Evolutionary conservation across 2,113 vertebrate species (phyloP).

Genomic region (Pangasianodon hypophthalmus): DNA sequence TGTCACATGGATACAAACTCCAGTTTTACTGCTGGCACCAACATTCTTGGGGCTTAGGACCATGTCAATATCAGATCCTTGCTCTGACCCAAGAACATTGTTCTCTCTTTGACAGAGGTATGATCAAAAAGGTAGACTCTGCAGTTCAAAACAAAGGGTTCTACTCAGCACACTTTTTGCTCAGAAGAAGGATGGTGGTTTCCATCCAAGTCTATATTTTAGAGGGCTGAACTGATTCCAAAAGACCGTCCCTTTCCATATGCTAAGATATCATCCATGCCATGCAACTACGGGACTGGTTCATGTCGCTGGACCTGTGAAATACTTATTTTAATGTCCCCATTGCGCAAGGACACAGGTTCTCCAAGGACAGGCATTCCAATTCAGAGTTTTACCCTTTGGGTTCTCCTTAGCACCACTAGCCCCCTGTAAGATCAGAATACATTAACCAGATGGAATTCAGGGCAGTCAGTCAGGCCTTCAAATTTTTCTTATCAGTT

Average conservation of each 20-base stretch:
- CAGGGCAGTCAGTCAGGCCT: background rate
- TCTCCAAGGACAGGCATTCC: background rate
- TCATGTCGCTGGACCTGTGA: background rate
- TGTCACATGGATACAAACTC: background rate
- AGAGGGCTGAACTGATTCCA: background rate
- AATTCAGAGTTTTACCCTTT: background rate
- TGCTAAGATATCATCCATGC: background rate
- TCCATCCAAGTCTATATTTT: background rate
- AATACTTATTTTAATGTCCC: background rate
- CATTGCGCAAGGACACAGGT: background rate
- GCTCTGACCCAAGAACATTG: background rate
- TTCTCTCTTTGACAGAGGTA: background rate
- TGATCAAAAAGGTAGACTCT: too few relatives aligned
- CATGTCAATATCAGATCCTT: background rate
- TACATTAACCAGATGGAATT: background rate
- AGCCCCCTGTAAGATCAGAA: background rate
- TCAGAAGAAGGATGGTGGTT: background rate
- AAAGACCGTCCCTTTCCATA: background rate
- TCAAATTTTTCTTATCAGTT: background rate
- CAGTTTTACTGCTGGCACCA: background rate
- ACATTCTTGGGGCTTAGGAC: background rate
- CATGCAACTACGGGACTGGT: background rate
- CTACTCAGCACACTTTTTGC: background rate
- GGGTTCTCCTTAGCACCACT: background rate
- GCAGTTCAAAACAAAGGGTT: background rate